Base-by-base conservation (phyloP, 1,140 invertebrate species). In the Sarcophaga peregrina region DNA sequence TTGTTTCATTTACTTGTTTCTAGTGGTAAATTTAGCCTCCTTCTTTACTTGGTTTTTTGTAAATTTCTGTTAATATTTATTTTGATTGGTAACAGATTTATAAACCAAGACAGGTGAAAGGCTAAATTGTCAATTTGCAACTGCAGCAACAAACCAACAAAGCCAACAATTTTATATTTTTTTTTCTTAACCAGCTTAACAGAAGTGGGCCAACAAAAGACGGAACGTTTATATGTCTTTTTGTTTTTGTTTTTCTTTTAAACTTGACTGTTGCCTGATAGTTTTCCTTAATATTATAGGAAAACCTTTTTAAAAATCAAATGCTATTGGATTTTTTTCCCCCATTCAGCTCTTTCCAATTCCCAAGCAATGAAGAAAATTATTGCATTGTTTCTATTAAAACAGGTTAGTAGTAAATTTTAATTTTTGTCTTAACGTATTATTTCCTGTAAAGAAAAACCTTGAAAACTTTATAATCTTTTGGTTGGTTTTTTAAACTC, bases 41-140 rank as follows among this genome's bases (percentile, higher is more conserved):
- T 58, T 58, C n/a, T 7, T 13, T 58, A 73, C 47, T 73, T 17
- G 47, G 11, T 20, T 50, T 78, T 17, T 68, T 74, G 68, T 37
- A 17, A 81, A 85, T 83, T 85, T 85, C 87, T 89, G 85, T 85
- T 68, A 68, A 88, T 88, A 89, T 89, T 89, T 89, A 88, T 88
- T 89, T 89, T 89, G 88, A 89, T 89, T 87, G 87, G 86, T 87
- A 86, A 89, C 88, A 88, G 88, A 89, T 89, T 89, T 86, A 86
- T 87, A 68, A 68, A 68, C 62, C 89, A 87, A 87, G 88, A 89
- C 88, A 89, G 88, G 88, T 89, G 88, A 89, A 89, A 89, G 88
- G 88, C 88, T 89, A 89, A 89, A 89, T 89, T 89, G 88, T 89
- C 88, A 89, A 89, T 89, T 89, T 89, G 88, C 88, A 84, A 88